A percentile compares a stretch with the other conserved stretches of the same genome.
phyloP scores from a whole-genome alignment of 2,797 vertebrate species.

The Ctenopoma multispine region DNA sequence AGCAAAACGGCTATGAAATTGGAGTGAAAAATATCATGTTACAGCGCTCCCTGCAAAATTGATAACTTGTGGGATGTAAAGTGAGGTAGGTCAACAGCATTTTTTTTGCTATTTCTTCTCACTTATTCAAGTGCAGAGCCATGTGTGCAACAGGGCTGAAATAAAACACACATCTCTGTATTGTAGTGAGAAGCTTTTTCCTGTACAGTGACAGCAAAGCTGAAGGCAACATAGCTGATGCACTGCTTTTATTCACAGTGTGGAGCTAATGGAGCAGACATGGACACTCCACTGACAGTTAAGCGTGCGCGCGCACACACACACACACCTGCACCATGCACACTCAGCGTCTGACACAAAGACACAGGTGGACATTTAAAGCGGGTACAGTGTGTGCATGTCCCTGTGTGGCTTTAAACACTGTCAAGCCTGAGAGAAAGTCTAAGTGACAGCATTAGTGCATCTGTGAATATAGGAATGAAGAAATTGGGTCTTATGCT shows the following conservation, averaged over 20 bases:
- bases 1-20: slow-evolving; percentile 42
- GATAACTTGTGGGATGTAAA: slow-evolving; percentile 55
- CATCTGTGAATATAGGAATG: slow-evolving; percentile 28
- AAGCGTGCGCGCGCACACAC: slow-evolving; percentile 17
- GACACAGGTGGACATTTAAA: slow-evolving; percentile 32
- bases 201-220: slow-evolving; percentile 10
- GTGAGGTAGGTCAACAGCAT: slow-evolving; percentile 38
- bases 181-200: not conserved
- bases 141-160: slow-evolving; percentile 12
- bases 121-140: slow-evolving; percentile 38
- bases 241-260: slow-evolving; percentile 32
- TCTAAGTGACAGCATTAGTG: slow-evolving; percentile 41
- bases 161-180: not conserved
- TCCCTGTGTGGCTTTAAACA: slow-evolving; percentile 16
- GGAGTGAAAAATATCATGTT: slow-evolving; percentile 40
- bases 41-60: slow-evolving; percentile 49
- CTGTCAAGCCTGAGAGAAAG: slow-evolving; percentile 27
- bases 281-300: slow-evolving; percentile 27
- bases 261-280: slow-evolving; percentile 48
- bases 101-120: slow-evolving; percentile 26
- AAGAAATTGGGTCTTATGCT: slow-evolving; percentile 29
- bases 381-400: not conserved
- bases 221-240: slow-evolving; percentile 20
- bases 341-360: slow-evolving; percentile 35
- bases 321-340: slow-evolving; percentile 11